Conservation (phyloP, 2,888 invertebrate species). For the Polyommatus iphigenia region DNA sequence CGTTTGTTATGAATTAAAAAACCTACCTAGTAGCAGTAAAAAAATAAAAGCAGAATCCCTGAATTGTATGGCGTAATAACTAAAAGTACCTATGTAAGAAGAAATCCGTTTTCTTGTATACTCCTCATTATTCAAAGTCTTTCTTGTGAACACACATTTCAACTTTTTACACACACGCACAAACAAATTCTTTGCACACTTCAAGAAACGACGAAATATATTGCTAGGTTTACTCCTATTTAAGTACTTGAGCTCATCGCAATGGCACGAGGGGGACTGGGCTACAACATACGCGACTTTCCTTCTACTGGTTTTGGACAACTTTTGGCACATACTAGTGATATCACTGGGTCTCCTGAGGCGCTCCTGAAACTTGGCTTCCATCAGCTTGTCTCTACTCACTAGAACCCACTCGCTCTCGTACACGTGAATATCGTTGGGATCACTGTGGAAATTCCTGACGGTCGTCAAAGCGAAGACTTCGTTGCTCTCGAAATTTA, state of each 20-base stretch:
- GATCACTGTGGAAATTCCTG: conserved; percentile 62
- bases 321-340: conserved; percentile 55
- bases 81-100: conserved; percentile 3
- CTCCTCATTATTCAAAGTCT: conserved; percentile 33
- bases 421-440: conserved; percentile 56
- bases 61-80: background rate
- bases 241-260: conserved; percentile 47
- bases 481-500: conserved; percentile 44
- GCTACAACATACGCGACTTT: conserved; percentile 53
- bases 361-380: conserved; percentile 61
- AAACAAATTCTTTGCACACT: conserved; percentile 43
- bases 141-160: conserved; percentile 44
- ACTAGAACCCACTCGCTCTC: conserved; percentile 72
- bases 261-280: conserved; percentile 63
- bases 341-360: conserved; percentile 55
- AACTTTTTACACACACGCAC: conserved; percentile 48
- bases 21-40: background rate
- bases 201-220: conserved; percentile 47
- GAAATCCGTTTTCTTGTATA: conserved; percentile 5
- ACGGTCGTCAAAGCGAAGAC: conserved; percentile 66
- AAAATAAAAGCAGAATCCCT: background rate
- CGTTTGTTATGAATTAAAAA: background rate
- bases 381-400: conserved; percentile 55
- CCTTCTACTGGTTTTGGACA: conserved; percentile 50
- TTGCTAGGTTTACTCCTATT: conserved; percentile 40